A percentile compares a stretch with the other conserved stretches of the same genome.
These are phyloP conservation scores for Nemapogon koenigi DNA, from an alignment of 2,888 invertebrate genomes.

Conservation along the genomic window DNA sequence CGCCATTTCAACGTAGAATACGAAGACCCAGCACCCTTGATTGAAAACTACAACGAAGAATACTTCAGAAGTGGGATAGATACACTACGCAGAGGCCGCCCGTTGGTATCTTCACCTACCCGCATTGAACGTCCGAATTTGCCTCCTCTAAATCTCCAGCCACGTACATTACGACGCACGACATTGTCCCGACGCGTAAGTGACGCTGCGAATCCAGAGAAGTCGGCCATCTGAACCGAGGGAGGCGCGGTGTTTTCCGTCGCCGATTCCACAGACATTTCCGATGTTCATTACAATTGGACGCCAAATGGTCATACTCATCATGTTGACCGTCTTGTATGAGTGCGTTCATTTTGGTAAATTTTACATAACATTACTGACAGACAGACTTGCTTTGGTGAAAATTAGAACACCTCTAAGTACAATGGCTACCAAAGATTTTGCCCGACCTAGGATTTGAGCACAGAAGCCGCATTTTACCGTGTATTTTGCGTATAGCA, in stretches of 20 bases:
- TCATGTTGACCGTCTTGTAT: slow-evolving; percentile 54
- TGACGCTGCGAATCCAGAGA: slow-evolving; percentile 52
- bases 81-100: slow-evolving; percentile 60
- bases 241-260: slow-evolving; percentile 60
- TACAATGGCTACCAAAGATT: too few species aligned
- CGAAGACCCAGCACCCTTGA: slow-evolving; percentile 78
- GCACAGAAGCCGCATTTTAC: too few species aligned
- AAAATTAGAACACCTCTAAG: too few species aligned
- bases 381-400: too few species aligned
- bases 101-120: slow-evolving; percentile 80
- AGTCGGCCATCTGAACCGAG: slow-evolving; percentile 60
- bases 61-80: slow-evolving; percentile 53
- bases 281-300: slow-evolving; percentile 33
- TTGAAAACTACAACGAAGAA: slow-evolving; percentile 73
- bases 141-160: slow-evolving; percentile 76
- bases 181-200: slow-evolving; percentile 57
- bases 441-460: too few species aligned
- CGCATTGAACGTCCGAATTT: slow-evolving; percentile 83
- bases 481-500: too few species aligned
- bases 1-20: slow-evolving; percentile 83
- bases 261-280: slow-evolving; percentile 52
- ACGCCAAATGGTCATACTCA: slow-evolving; percentile 34
- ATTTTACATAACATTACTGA: too few species aligned
- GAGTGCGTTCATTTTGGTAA: too few species aligned
- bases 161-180: slow-evolving; percentile 54